Base-by-base conservation (phyloP, 2,113 vertebrate genomes). In the Xiphophorus couchianus region DNA sequence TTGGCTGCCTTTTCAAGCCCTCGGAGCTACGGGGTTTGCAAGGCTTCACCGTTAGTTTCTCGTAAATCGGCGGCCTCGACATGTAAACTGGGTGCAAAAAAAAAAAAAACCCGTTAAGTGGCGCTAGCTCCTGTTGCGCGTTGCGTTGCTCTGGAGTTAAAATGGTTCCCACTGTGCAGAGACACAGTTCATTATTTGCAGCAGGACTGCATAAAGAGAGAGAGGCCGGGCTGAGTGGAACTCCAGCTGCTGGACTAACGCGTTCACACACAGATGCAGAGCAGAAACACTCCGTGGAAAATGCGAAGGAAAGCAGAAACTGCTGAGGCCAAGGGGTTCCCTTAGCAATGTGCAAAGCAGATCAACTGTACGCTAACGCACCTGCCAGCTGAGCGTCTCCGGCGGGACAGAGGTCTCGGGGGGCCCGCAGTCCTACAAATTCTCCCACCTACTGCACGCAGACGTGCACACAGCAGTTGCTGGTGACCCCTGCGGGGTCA, bases 191-290 rank as follows among this genome's bases (percentile, higher is more conserved):
- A 88, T 93, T 92, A 90, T 92, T 84, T 90, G 77, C 83, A 85
- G 81, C 82, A 92, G 90, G 84, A 93, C 86, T 92, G 86, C 77
- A 92, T 93, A 88, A 93, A 93, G 88, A 91, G 88, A 90, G 84
- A 80, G 77, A 73, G 35, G 10, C 35, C 84, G 80, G 73, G 71
- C 85, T 91, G 91, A 94, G 89, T 91, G 85, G 86, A 94, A 92
- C 85, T 90, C 84, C 93, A 94, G 93, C 93, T 94, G 94, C 85
- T 7, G 25, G 14, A 73, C 84, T 14, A 33, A 74, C 74, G 68
- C 76, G 27, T 66, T 63, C 79, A 80, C 74, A 68, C 62, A 71
- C 74, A 73, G 22, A 75, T 33, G 66, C 74, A 77, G 37, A 68
- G 37, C 61, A 81, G 44, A 80, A 64, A 79, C 68, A 77, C 83